These are phyloP conservation scores for Acipenser transmontanus DNA, from an alignment of 2,797 vertebrate species.

Conservation along the genomic window DNA sequence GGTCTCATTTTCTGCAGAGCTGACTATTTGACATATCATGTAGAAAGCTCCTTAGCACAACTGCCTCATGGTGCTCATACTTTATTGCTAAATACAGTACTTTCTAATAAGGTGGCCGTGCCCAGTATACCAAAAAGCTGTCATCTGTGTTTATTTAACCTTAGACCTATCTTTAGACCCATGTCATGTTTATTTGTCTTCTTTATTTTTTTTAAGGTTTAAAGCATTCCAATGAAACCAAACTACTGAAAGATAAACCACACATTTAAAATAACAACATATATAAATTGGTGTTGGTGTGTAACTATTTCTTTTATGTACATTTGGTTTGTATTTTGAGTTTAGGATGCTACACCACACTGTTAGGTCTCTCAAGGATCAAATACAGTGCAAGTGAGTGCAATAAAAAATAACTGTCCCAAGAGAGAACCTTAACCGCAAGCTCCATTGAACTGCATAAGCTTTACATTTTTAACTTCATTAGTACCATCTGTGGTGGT, in stretches of 20 bases:
- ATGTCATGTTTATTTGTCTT: too few relatives aligned
- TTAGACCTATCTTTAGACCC: too few relatives aligned
- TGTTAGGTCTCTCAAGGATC: neutral
- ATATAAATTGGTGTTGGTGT: neutral
- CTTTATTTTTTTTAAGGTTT: neutral
- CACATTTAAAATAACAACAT: neutral
- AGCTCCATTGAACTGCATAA: neutral
- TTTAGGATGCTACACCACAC: neutral
- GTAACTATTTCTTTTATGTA: neutral
- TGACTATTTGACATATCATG: too few relatives aligned
- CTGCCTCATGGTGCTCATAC: too few relatives aligned
- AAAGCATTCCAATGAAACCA: neutral
- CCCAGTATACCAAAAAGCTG: too few relatives aligned
- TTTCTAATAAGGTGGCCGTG: too few relatives aligned
- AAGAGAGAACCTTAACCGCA: neutral
- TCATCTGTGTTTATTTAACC: too few relatives aligned
- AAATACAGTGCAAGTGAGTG: neutral
- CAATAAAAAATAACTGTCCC: neutral
- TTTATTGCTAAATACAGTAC: too few relatives aligned
- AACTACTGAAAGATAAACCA: neutral
- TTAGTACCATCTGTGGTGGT: conserved; percentile 3
- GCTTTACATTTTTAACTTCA: conserved; percentile 3
- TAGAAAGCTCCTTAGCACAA: too few relatives aligned
- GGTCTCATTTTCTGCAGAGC: too few relatives aligned
- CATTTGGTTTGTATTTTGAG: neutral